Evolutionary conservation across 2,113 vertebrate species (phyloP).

Genomic region (Lophochroa leadbeateri): DNA sequence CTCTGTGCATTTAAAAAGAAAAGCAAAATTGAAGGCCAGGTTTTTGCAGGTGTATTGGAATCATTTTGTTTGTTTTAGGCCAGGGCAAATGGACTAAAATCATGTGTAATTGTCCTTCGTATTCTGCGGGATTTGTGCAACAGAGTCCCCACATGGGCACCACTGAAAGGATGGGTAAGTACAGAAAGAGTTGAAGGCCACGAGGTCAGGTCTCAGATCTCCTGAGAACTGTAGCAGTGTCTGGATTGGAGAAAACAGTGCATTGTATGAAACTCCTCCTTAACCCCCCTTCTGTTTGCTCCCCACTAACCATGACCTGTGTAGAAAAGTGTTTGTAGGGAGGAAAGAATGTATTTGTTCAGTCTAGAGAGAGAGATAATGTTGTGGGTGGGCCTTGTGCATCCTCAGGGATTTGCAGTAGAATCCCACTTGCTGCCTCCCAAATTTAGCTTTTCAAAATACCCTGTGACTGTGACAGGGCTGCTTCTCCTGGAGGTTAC

Average conservation of each 20-base stretch:
- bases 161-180: constrained; percentile 99
- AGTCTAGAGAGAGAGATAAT: background rate
- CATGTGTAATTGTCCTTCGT: constrained; percentile 97
- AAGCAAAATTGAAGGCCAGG: constrained; percentile 39
- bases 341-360: background rate
- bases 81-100: constrained; percentile 98
- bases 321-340: background rate
- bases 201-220: background rate
- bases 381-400: background rate
- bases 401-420: background rate
- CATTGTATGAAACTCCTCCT: background rate
- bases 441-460: background rate
- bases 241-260: background rate
- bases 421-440: background rate
- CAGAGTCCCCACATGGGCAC: constrained; percentile 93
- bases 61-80: constrained; percentile 88
- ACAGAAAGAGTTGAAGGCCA: constrained; percentile 16
- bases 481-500: background rate
- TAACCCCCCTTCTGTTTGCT: background rate
- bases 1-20: constrained; percentile 70
- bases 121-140: constrained; percentile 99
- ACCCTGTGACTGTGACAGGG: background rate
- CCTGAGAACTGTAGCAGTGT: background rate
- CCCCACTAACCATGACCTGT: background rate
- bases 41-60: constrained; percentile 70